These are phyloP conservation scores for Caenorhabditis sp. DNA, from an alignment of 2,888 invertebrate species.

Conservation along the genomic window DNA sequence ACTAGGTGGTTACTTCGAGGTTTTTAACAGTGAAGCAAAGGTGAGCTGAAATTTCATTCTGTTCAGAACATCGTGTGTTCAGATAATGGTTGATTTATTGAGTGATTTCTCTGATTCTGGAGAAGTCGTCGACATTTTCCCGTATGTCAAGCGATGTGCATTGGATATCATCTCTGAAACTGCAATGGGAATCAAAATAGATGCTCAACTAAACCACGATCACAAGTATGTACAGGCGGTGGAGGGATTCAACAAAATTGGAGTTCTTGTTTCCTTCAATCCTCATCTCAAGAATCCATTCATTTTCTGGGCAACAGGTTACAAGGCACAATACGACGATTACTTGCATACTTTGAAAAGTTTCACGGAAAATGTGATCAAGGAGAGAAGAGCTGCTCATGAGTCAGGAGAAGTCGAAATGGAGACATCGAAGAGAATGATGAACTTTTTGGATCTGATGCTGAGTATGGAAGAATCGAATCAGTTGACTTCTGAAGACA, in stretches of 20 bases:
- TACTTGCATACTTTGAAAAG: slow-evolving; percentile 50
- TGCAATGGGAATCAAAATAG: slow-evolving; percentile 78
- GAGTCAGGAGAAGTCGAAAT: slow-evolving; percentile 53
- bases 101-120: slow-evolving; percentile 76
- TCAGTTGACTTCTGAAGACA: slow-evolving; percentile 84
- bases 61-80: neutral
- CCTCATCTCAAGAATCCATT: slow-evolving; percentile 47
- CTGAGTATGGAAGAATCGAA: slow-evolving; percentile 83
- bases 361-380: slow-evolving; percentile 50
- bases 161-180: slow-evolving; percentile 84
- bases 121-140: slow-evolving; percentile 84
- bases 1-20: slow-evolving; percentile 83
- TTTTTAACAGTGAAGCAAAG: slow-evolving; percentile 60
- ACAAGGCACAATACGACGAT: slow-evolving; percentile 46
- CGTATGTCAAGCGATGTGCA: slow-evolving; percentile 85
- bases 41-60: slow-evolving; percentile 6
- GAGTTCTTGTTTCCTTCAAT: slow-evolving; percentile 60
- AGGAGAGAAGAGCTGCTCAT: slow-evolving; percentile 44
- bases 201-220: slow-evolving; percentile 74
- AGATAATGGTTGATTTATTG: slow-evolving; percentile 83
- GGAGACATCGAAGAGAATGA: slow-evolving; percentile 60
- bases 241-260: slow-evolving; percentile 69
- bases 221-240: slow-evolving; percentile 77
- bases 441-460: slow-evolving; percentile 85
- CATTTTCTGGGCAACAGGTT: slow-evolving; percentile 55